Evolutionary conservation across 2,797 vertebrate species (phyloP).

Genomic region (Enteromius argenteus): DNA sequence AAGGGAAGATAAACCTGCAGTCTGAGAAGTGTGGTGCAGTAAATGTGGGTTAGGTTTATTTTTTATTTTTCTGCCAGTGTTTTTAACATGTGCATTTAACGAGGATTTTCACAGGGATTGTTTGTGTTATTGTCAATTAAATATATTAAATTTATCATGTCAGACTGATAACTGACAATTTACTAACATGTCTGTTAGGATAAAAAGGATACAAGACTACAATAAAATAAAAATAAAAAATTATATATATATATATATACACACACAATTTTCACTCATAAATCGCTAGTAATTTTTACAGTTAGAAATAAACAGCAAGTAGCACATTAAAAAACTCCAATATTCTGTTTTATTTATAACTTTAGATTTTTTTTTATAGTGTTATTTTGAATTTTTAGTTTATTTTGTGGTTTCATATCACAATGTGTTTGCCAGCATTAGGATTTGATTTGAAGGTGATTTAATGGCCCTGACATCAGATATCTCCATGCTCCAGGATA

Average conservation of each 20-base stretch:
- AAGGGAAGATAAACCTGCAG: constrained; percentile 22
- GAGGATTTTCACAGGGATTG: not conserved
- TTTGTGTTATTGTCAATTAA: not conserved
- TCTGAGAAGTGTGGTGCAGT: constrained; percentile 6
- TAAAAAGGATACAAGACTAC: not conserved
- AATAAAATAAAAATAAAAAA: not conserved
- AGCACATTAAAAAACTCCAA: not conserved
- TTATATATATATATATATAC: no score
- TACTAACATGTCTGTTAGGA: not conserved
- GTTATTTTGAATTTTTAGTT: not conserved
- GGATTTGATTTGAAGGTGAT: not conserved
- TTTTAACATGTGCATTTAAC: not conserved
- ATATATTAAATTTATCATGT: not conserved
- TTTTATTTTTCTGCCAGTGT: not conserved
- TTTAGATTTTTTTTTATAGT: not conserved
- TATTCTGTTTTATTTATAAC: not conserved
- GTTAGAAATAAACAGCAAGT: not conserved
- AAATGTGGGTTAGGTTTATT: constrained; percentile 12
- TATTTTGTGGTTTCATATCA: not conserved
- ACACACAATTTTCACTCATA: not conserved
- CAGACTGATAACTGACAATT: no score
- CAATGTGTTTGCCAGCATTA: not conserved
- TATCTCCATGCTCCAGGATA: not conserved
- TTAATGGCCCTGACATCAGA: constrained; percentile 1
- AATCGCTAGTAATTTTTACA: not conserved